Evolutionary conservation across 1,140 invertebrate species (phyloP), one percentile per base, ranked within the genome.

Genomic region (Neotoxoptera formosana): DNA sequence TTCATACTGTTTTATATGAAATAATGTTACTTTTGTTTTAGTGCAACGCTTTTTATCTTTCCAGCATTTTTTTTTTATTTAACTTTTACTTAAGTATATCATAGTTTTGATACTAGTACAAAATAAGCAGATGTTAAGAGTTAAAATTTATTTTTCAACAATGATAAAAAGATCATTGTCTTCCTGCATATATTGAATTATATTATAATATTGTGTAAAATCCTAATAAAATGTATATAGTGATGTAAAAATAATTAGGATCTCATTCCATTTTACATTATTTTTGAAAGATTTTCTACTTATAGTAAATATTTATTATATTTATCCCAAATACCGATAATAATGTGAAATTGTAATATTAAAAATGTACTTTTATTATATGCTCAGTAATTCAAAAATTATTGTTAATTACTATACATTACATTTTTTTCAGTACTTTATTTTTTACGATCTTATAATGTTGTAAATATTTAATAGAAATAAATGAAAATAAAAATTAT

Each of bases 101-200:
- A 92, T 92, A 92, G 67, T 83, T 92, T 92, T 92, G 76, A 76
- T 92, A 81, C 47, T 92, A 92, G 67, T 81, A 92, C 90, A 92
- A 92, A 92, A 83, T 92, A 92, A 92, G 47, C 67, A 83, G 90
- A 91, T 91, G 60, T 51, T 81, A 90, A 90, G 48, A 53, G 53
- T 84, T 83, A 83, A 48, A 92, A 92, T 53, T 48, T 93, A 84
- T 93, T 93, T 91, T 84, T 93, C 21, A 93, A 93, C 91, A 93
- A 93, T 93, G 91, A 93, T 91, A 81, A 91, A 83, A 81, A 23
- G 67, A 93, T 93, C 91, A 93, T 93, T 93, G 91, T 93, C 91
- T 93, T 93, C 91, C 91, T 93, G 47, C 91, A 93, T 56, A 89
- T 41, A 89, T 89, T 89, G 51, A 84, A 86, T 53, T 83, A 93